Evolutionary conservation across 2,888 invertebrate genomes (phyloP).

Genomic region (Lepidocyrtinus sp.): DNA sequence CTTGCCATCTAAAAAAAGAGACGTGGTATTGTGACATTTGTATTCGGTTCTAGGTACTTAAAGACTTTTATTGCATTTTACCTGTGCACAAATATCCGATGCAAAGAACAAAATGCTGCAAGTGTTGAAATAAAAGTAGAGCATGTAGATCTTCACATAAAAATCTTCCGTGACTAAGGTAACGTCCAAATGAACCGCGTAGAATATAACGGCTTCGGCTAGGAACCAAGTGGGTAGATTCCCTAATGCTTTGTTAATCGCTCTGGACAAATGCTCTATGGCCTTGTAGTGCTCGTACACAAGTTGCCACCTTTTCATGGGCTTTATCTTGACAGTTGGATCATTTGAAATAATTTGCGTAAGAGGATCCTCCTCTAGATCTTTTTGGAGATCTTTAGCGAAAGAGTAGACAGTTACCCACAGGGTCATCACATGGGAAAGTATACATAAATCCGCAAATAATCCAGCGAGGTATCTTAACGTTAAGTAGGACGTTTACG

Average conservation of each 20-base stretch:
- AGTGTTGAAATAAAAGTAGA: slow-evolving; percentile 26
- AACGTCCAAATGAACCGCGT: slow-evolving; percentile 32
- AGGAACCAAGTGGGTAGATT: slow-evolving; percentile 24
- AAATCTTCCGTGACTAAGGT: slow-evolving; percentile 24
- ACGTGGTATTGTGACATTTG: no score
- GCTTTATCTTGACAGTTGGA: background rate
- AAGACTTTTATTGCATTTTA: no score
- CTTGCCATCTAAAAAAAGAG: slow-evolving; percentile 40
- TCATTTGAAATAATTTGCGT: background rate
- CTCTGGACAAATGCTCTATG: background rate
- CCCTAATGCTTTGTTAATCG: slow-evolving; percentile 28
- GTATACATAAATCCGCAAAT: slow-evolving; percentile 25
- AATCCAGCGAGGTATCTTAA: slow-evolving; percentile 13
- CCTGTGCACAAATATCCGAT: slow-evolving; percentile 26
- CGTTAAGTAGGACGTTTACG: background rate
- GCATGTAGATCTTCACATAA: slow-evolving; percentile 28
- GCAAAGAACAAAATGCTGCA: slow-evolving; percentile 26
- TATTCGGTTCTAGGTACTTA: no score
- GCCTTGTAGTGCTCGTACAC: slow-evolving; percentile 30
- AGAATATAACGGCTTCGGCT: slow-evolving; percentile 32
- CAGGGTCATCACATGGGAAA: slow-evolving; percentile 18
- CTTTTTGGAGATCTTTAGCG: background rate
- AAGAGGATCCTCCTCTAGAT: background rate
- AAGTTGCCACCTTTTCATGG: background rate
- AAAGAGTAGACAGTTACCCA: slow-evolving; percentile 3